Evolutionary conservation across 2,797 vertebrate genomes (phyloP), one percentile per base, ranked within the genome.

Genomic region (Phalloptychus januarius): DNA sequence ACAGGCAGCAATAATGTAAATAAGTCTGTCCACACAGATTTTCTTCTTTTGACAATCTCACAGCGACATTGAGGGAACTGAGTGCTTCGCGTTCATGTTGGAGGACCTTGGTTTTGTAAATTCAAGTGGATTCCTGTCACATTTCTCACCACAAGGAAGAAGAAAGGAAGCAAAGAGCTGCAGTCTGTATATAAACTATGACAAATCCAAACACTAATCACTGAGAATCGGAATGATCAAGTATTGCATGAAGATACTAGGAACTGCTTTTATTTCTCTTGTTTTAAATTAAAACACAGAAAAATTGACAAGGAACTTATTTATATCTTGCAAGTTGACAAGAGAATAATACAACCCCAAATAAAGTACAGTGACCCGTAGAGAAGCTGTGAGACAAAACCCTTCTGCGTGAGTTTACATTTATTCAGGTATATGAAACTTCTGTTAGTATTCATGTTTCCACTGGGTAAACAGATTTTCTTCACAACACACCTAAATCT

Each of bases 31-130:
- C 74, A 40, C 56, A 48, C 36, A 83, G 71, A 44, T 86, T 78
- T 71, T 56, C 52, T 71, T 78, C 76, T 78, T 83, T 71, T 84
- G 79, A 79, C 83, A 77, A 61, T 87, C 83, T 77, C 0, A 0
- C 67, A 10, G 63, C 4, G 56, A n/a, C 71, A 7, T 46, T 46
- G 45, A 54, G 80, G 81, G 45, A 67, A 77, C 84, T 33, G 4
- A 76, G 44, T 70, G 45, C 79, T 79, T 90, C 65, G 87, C 88
- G 86, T 90, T 90, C 87, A 81, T 36, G 81, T 82, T 56, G 76
- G 72, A 85, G 75, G 86, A 84, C 83, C 65, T 77, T 73, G 83
- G 52, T 69, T 71, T 77, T 85, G 79, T 76, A 84, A 82, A 90
- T 86, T 82, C 69, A 84, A 85, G 75, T 45, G 76, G 61, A 5